Percentiles rank a stretch among this genome's conserved stretches.
Evolutionary conservation across 2,113 vertebrate genomes (phyloP).

Genomic region (Lophochroa leadbeateri): DNA sequence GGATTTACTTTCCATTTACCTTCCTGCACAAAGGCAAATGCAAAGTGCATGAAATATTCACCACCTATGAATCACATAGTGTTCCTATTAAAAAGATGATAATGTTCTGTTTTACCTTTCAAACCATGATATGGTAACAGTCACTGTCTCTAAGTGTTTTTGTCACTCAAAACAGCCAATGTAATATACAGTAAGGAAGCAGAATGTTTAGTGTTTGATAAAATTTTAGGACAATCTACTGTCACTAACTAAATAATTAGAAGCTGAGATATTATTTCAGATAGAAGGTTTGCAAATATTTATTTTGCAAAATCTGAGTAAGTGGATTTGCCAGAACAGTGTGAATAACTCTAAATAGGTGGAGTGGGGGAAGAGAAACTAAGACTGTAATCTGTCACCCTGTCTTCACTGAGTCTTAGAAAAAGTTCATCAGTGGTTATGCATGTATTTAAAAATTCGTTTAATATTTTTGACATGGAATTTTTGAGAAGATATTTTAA

Average conservation of each 20-base stretch:
- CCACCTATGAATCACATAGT: conserved; percentile 67
- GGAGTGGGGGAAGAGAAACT: neutral
- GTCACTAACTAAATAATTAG: neutral
- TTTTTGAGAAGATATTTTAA: neutral
- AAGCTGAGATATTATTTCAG: neutral
- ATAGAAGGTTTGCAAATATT: neutral
- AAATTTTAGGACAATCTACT: neutral
- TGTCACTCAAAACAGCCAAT: conserved; percentile 41
- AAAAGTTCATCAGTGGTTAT: neutral
- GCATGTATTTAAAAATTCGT: neutral
- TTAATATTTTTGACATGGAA: neutral
- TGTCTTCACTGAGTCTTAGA: neutral
- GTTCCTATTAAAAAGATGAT: conserved; percentile 69
- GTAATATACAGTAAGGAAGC: neutral
- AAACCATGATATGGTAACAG: conserved; percentile 27
- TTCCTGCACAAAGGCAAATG: conserved; percentile 83
- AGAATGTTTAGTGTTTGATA: neutral
- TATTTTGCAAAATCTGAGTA: neutral
- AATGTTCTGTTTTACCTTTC: conserved; percentile 57
- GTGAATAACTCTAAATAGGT: neutral
- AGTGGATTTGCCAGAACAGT: neutral
- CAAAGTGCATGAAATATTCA: conserved; percentile 92
- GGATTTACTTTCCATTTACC: conserved; percentile 94
- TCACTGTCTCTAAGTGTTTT: conserved; percentile 43
- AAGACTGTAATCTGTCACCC: neutral